These are phyloP conservation scores for Actinostola sp. DNA, from an alignment of 92 coral and sea anemone species.

Conservation along the genomic window DNA sequence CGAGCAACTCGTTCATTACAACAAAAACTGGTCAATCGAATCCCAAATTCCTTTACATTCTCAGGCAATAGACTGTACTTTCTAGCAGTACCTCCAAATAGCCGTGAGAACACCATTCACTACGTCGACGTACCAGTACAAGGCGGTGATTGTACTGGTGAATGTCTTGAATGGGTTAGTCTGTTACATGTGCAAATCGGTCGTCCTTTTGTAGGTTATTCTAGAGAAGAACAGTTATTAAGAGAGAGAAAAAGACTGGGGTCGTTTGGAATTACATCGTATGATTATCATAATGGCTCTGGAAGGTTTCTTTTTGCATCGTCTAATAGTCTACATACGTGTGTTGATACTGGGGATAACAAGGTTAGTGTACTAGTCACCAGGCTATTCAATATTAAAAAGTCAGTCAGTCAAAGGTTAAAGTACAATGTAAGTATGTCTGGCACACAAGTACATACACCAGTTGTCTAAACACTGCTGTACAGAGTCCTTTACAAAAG, in stretches of 20 bases:
- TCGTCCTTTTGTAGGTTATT: constrained; percentile 88
- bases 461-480: no score
- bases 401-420: no score
- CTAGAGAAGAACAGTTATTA: constrained; percentile 89
- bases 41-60: constrained; percentile 96
- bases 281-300: constrained; percentile 82
- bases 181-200: constrained; percentile 68
- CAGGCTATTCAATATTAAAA: no score
- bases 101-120: constrained; percentile 94
- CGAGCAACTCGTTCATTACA: constrained; percentile 77
- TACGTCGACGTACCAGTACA: constrained; percentile 74
- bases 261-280: constrained; percentile 94
- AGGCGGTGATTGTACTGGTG: constrained; percentile 24
- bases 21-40: constrained; percentile 77
- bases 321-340: constrained; percentile 86
- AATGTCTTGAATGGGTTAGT: constrained; percentile 76
- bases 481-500: no score
- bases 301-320: constrained; percentile 89
- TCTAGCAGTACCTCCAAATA: constrained; percentile 86
- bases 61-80: constrained; percentile 86
- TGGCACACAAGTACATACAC: no score
- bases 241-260: constrained; percentile 95
- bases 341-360: constrained; percentile 48
- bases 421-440: no score
- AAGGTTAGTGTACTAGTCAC: constrained; percentile 8